These are phyloP conservation scores for Lordiphosa stackelbergi DNA, from an alignment of 1,140 invertebrate genomes.

Conservation along the genomic window DNA sequence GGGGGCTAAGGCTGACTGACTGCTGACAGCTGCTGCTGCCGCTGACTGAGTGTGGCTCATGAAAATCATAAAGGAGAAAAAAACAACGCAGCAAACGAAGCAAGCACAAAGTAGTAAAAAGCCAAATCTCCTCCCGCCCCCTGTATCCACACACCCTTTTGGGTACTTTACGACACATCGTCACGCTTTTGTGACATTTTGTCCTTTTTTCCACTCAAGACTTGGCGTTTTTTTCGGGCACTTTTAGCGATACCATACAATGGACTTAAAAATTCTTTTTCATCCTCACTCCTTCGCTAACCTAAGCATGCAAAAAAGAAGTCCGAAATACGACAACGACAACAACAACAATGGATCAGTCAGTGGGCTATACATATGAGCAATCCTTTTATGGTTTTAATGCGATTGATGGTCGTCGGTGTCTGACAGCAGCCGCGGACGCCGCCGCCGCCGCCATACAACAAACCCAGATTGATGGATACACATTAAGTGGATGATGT, in stretches of 20 bases:
- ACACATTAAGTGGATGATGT: constrained; percentile 70
- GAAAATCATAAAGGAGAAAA: constrained; percentile 37
- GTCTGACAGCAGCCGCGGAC: constrained; percentile 44
- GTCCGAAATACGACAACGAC: constrained; percentile 25
- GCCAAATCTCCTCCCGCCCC: constrained; percentile 16
- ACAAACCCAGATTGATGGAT: constrained; percentile 74
- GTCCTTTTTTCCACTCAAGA: constrained; percentile 68
- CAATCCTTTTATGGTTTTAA: constrained; percentile 76
- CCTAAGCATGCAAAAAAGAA: constrained; percentile 47
- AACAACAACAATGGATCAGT: constrained; percentile 36
- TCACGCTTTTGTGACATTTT: constrained; percentile 76
- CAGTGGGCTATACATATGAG: constrained; percentile 47
- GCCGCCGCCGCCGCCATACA: constrained; percentile 26
- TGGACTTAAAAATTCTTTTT: constrained; percentile 73
- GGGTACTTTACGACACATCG: constrained; percentile 74
- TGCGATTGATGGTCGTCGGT: constrained; percentile 70
- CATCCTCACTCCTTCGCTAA: constrained; percentile 39
- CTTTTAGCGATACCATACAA: constrained; percentile 60
- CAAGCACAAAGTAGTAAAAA: constrained; percentile 45
- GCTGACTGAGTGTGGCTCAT: constrained; percentile 39
- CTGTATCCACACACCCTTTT: constrained; percentile 34
- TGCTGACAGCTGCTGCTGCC: constrained; percentile 30
- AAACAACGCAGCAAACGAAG: constrained; percentile 17
- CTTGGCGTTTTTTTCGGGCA: constrained; percentile 37
- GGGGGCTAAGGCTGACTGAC: constrained; percentile 26